phyloP scores from a whole-genome alignment of 2,888 invertebrate genomes.

The Pyralis farinalis region DNA sequence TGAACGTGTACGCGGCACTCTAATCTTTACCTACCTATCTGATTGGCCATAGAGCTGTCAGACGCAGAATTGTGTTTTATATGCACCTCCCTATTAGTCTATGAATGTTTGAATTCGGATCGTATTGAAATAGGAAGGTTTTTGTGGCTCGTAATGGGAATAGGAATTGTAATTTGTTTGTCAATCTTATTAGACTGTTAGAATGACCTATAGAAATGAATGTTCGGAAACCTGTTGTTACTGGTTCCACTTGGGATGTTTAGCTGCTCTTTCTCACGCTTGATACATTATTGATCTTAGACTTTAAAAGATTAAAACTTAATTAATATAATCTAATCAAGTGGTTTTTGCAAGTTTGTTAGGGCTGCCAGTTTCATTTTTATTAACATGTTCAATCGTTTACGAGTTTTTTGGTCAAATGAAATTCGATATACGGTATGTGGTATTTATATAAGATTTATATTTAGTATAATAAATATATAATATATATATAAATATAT shows the following conservation, averaged over 20 bases:
- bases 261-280: constrained; percentile 18
- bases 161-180: constrained; percentile 47
- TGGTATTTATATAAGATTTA: too few species aligned
- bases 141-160: constrained; percentile 39
- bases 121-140: constrained; percentile 35
- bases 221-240: constrained; percentile 19
- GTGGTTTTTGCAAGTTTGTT: too few species aligned
- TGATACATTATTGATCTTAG: constrained; percentile 3
- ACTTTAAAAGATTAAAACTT: background rate
- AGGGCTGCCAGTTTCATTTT: too few species aligned
- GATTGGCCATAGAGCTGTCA: constrained; percentile 74
- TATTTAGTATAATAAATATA: too few species aligned
- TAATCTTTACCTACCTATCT: constrained; percentile 65
- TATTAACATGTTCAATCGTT: too few species aligned
- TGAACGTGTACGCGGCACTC: constrained; percentile 45
- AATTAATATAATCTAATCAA: too few species aligned
- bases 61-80: constrained; percentile 64
- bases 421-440: too few species aligned
- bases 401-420: too few species aligned
- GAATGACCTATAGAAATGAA: constrained; percentile 22
- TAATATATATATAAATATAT: too few species aligned
- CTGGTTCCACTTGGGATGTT: constrained; percentile 4
- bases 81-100: constrained; percentile 63
- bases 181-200: constrained; percentile 25
- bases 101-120: constrained; percentile 46